Percentiles rank a stretch among this genome's conserved stretches.
These are phyloP conservation scores for Calyptommatus sinebrachiatus DNA, from an alignment of 2,113 vertebrate species.

Conservation along the genomic window DNA sequence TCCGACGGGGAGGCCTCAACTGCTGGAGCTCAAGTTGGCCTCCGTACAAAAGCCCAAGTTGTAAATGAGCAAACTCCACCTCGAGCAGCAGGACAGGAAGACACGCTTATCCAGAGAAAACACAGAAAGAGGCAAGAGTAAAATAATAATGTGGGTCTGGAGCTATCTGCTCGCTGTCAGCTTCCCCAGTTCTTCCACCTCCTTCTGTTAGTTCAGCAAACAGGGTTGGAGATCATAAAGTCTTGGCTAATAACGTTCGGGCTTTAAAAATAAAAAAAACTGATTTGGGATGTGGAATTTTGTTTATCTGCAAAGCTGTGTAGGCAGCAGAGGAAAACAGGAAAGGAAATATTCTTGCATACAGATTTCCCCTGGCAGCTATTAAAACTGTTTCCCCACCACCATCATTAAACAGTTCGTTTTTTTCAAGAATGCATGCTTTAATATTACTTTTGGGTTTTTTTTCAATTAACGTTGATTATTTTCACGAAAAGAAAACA, in stretches of 20 bases:
- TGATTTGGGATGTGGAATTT: constrained; percentile 32
- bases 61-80: constrained; percentile 22
- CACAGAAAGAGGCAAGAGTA: neutral
- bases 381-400: neutral
- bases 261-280: neutral
- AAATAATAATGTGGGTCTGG: neutral
- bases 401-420: too few species aligned
- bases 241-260: neutral
- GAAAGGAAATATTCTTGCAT: constrained; percentile 40
- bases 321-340: constrained; percentile 53
- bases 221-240: neutral
- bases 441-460: neutral
- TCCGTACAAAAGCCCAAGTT: constrained; percentile 10
- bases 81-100: constrained; percentile 18
- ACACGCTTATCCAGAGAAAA: constrained; percentile 7
- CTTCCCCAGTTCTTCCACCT: constrained; percentile 8
- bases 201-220: neutral
- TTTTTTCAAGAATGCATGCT: neutral
- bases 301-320: neutral
- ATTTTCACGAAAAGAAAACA: too few species aligned
- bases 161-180: constrained; percentile 7
- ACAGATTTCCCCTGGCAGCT: neutral
- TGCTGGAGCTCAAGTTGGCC: neutral
- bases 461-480: too few species aligned
- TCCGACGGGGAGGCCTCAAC: neutral